These are phyloP conservation scores for Campylomormyrus numenius DNA, from an alignment of 2,113 vertebrate species.

Conservation along the genomic window DNA sequence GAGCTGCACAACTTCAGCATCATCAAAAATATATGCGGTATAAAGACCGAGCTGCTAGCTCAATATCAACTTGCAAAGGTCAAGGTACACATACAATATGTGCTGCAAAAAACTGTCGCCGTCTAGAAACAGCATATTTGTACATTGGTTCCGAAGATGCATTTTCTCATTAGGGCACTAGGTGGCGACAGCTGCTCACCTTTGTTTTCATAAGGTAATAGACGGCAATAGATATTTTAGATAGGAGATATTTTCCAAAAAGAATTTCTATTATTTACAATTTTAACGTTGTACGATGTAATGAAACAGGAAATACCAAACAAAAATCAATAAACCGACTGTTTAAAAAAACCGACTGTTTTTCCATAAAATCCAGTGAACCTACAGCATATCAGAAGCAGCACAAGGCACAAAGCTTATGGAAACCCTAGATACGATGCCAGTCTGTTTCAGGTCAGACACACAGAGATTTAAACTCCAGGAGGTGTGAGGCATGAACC, in stretches of 20 bases:
- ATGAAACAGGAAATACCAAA: background rate
- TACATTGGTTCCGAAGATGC: constrained; percentile 1
- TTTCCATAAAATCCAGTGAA: background rate
- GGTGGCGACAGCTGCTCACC: background rate
- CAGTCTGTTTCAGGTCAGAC: background rate
- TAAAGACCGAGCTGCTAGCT: background rate
- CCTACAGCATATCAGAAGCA: background rate
- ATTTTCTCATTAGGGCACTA: background rate
- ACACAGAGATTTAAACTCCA: background rate
- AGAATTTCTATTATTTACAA: background rate
- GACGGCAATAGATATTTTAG: too few relatives aligned
- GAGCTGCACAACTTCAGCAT: constrained; percentile 9
- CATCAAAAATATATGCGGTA: background rate
- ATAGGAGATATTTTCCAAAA: background rate
- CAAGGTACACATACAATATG: background rate
- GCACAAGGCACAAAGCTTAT: background rate
- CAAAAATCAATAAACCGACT: background rate
- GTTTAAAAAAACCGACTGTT: background rate
- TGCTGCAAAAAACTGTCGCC: constrained; percentile 32
- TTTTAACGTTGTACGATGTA: background rate
- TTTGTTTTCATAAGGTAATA: background rate
- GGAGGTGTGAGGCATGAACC: background rate
- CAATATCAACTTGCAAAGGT: constrained; percentile 5
- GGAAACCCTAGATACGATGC: background rate
- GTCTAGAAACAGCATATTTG: constrained; percentile 25